Conservation (phyloP, 2,113 vertebrate species). For the Vulpes ferrilata region DNA sequence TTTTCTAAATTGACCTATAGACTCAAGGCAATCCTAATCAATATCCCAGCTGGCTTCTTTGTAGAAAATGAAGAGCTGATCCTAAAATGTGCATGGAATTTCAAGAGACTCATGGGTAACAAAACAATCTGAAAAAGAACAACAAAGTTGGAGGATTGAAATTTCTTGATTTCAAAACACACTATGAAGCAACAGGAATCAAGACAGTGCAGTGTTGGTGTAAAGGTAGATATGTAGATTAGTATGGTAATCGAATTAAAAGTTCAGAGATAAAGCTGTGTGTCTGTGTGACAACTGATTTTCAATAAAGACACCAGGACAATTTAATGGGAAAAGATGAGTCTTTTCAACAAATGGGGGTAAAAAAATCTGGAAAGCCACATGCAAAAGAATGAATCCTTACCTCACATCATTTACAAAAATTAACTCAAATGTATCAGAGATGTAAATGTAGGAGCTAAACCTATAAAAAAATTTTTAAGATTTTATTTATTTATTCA, state of each 20-base stretch:
- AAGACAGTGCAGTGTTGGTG: background rate
- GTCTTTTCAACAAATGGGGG: background rate
- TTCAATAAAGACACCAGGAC: background rate
- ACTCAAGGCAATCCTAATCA: background rate
- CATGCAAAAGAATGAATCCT: background rate
- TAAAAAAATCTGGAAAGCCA: background rate
- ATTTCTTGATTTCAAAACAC: conserved; percentile 2
- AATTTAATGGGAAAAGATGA: background rate
- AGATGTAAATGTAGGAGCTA: background rate
- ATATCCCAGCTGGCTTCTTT: background rate
- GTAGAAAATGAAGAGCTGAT: background rate
- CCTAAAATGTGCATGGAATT: background rate
- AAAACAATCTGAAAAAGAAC: background rate
- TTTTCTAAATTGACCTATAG: background rate
- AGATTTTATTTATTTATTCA: no score
- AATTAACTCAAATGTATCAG: background rate
- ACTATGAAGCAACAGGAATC: background rate
- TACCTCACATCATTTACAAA: background rate
- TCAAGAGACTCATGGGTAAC: background rate
- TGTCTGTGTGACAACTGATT: background rate
- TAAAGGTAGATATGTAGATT: background rate
- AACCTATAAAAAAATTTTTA: no score
- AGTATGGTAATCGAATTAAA: background rate
- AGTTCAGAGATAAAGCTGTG: background rate
- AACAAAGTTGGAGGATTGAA: background rate